Evolutionary conservation across 53 echinoderm and acorn worm genomes (phyloP).

Genomic region (Echinometra lucunter): DNA sequence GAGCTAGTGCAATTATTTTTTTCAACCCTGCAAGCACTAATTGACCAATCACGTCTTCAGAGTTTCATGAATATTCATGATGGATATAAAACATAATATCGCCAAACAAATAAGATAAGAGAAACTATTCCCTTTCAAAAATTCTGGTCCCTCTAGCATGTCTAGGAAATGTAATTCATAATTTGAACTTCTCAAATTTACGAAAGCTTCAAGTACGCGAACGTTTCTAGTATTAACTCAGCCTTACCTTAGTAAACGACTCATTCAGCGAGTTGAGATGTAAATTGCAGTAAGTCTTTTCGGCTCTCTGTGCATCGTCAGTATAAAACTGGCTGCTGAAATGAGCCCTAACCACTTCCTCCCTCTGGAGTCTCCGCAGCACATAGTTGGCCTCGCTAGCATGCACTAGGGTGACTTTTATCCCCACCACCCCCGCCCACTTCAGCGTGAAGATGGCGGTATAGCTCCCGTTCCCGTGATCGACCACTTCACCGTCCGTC

Average conservation of each 20-base stretch:
- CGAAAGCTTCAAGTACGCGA: not conserved
- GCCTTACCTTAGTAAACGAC: not conserved
- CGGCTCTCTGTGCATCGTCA: not conserved
- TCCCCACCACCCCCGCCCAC: constrained; percentile 64
- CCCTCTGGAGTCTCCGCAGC: constrained; percentile 6
- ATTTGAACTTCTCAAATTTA: not conserved
- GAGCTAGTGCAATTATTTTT: too few species aligned
- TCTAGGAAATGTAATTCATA: too few species aligned
- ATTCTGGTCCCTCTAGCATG: too few species aligned
- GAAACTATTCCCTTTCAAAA: too few species aligned
- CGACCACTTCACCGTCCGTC: constrained; percentile 54
- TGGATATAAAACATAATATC: too few species aligned
- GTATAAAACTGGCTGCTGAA: not conserved
- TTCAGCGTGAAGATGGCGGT: constrained; percentile 67
- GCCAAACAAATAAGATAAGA: too few species aligned
- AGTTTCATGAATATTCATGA: too few species aligned
- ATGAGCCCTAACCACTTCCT: not conserved
- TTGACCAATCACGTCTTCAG: too few species aligned
- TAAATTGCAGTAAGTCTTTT: not conserved
- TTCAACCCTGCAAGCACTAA: too few species aligned
- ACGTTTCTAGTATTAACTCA: not conserved
- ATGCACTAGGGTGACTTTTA: constrained; percentile 61
- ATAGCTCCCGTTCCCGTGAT: constrained; percentile 72
- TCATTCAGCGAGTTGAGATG: not conserved
- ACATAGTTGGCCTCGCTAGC: constrained; percentile 68